Evolutionary conservation across 2,113 vertebrate species (phyloP).

Genomic region (Myrmecobius fasciatus): DNA sequence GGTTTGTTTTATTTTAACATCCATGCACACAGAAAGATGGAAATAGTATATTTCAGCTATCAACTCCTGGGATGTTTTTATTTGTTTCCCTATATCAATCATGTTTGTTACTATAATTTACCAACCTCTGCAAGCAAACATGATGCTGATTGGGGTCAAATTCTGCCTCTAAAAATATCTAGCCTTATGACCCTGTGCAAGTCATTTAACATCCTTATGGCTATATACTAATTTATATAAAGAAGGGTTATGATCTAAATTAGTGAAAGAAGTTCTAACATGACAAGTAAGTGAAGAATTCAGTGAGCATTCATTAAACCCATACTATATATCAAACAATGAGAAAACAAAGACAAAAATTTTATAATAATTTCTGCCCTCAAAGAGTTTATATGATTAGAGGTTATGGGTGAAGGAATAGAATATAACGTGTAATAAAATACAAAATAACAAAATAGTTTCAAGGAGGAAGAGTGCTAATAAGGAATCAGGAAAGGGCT

Average conservation of each 20-base stretch:
- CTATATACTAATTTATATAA: background rate
- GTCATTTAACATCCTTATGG: background rate
- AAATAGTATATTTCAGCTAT: background rate
- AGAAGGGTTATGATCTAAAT: background rate
- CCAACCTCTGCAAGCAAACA: too few species aligned
- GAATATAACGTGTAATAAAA: background rate
- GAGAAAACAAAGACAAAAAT: background rate
- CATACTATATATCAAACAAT: background rate
- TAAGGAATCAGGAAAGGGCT: background rate
- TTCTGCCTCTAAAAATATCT: background rate
- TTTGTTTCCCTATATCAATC: background rate
- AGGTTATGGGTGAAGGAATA: background rate
- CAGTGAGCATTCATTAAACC: background rate
- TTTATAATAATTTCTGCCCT: background rate
- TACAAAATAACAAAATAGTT: background rate
- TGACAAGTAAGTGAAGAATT: background rate
- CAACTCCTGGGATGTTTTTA: background rate
- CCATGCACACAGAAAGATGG: conserved; percentile 1
- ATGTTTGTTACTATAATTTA: background rate
- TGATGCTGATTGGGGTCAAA: background rate
- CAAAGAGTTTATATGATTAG: background rate
- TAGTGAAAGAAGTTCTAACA: background rate
- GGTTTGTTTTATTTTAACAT: conserved; percentile 15
- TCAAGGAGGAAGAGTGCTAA: background rate
- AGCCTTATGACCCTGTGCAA: background rate